These are phyloP conservation scores for Automeris io DNA, from an alignment of 2,888 invertebrate genomes.

Conservation along the genomic window DNA sequence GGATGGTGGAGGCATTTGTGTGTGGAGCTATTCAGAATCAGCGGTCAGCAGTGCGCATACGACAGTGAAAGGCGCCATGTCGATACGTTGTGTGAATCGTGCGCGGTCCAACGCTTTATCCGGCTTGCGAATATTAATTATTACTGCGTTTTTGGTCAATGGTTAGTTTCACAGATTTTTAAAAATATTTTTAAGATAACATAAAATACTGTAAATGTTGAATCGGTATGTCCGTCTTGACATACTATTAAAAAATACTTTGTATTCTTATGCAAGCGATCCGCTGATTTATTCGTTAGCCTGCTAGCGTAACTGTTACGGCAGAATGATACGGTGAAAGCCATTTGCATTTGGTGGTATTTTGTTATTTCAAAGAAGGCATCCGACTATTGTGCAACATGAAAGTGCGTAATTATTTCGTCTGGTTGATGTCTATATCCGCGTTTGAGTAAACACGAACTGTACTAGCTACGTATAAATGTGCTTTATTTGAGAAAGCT, in stretches of 20 bases:
- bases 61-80: slow-evolving; percentile 70
- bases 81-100: slow-evolving; percentile 41
- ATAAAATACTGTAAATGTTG: background rate
- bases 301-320: slow-evolving; percentile 57
- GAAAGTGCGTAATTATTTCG: background rate
- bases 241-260: slow-evolving; percentile 26
- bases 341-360: slow-evolving; percentile 35
- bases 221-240: slow-evolving; percentile 5
- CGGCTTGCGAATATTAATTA: slow-evolving; percentile 53
- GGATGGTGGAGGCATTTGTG: slow-evolving; percentile 19
- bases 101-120: slow-evolving; percentile 44
- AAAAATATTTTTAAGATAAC: slow-evolving; percentile 13
- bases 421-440: background rate
- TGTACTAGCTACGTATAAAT: background rate
- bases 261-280: slow-evolving; percentile 62
- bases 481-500: slow-evolving; percentile 12
- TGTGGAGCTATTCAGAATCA: slow-evolving; percentile 3
- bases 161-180: slow-evolving; percentile 46
- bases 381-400: slow-evolving; percentile 3
- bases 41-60: slow-evolving; percentile 54
- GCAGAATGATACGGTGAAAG: slow-evolving; percentile 56
- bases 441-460: slow-evolving; percentile 1
- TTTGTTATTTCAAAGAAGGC: slow-evolving; percentile 9
- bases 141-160: slow-evolving; percentile 60
- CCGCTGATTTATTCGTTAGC: slow-evolving; percentile 39